phyloP scores from a whole-genome alignment of 2,888 invertebrate species.

The Macrosiphum euphorbiae region DNA sequence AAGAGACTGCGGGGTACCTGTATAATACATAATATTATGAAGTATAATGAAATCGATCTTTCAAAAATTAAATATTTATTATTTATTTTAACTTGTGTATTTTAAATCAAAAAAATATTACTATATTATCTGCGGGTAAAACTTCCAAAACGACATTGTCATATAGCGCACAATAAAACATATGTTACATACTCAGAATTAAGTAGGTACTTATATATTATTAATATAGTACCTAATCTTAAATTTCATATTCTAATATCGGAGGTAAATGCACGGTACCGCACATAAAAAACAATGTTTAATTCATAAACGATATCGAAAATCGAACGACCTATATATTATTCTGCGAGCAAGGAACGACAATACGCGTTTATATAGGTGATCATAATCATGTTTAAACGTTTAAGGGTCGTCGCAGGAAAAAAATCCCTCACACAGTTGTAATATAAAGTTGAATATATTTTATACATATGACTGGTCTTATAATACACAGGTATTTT shows the following conservation, averaged over 20 bases:
- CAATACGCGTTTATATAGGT: background rate
- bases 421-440: background rate
- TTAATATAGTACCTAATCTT: background rate
- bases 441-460: background rate
- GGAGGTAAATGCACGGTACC: background rate
- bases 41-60: background rate
- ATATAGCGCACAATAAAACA: background rate
- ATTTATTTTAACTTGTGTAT: background rate
- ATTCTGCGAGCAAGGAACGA: background rate
- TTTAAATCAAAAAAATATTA: background rate
- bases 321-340: conserved; percentile 16
- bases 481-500: background rate
- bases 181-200: background rate
- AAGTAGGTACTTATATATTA: too few species aligned
- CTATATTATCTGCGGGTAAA: background rate
- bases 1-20: background rate
- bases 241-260: background rate
- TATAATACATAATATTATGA: background rate
- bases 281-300: background rate
- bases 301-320: conserved; percentile 34
- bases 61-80: background rate
- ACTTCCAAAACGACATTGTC: background rate
- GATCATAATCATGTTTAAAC: background rate
- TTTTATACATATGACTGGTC: background rate
- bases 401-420: background rate